Evolutionary conservation across 35 echinoderm and acorn worm species (phyloP).

Genomic region (Amphiura filiformis): DNA sequence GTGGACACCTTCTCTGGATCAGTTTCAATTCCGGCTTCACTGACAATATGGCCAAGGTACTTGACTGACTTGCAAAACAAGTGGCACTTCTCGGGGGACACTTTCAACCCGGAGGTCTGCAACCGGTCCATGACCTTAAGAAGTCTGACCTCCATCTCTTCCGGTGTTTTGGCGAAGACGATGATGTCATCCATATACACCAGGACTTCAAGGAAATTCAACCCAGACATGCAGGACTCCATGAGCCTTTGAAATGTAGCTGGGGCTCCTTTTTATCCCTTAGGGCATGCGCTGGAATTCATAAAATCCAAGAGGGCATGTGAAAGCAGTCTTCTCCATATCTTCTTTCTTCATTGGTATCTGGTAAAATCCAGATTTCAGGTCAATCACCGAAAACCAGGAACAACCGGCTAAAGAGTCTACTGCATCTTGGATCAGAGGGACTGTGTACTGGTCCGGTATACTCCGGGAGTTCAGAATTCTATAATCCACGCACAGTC

Average conservation of each 20-base stretch:
- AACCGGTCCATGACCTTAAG: conserved; percentile 52
- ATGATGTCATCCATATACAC: conserved; percentile 48
- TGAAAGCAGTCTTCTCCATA: conserved; percentile 58
- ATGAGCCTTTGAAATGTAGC: conserved; percentile 57
- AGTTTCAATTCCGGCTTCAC: conserved; percentile 41
- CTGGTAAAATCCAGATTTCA: conserved; percentile 54
- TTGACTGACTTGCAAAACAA: conserved; percentile 25
- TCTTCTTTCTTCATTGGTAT: conserved; percentile 37
- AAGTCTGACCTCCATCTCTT: conserved; percentile 61
- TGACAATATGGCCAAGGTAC: conserved; percentile 74
- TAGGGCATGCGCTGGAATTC: conserved; percentile 47
- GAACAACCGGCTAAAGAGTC: conserved; percentile 27
- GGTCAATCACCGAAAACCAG: conserved; percentile 51
- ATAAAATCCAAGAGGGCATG: conserved; percentile 36
- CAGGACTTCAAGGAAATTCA: conserved; percentile 33
- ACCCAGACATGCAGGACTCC: conserved; percentile 32
- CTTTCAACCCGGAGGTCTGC: conserved; percentile 54
- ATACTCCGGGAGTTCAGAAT: conserved; percentile 1
- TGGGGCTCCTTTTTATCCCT: conserved; percentile 50
- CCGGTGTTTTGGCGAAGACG: conserved; percentile 42
- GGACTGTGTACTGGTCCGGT: conserved; percentile 43
- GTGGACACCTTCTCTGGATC: conserved; percentile 51
- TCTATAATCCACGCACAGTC: conserved; percentile 47
- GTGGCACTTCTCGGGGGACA: conserved; percentile 56
- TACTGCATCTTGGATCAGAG: conserved; percentile 44